Percentiles rank a stretch among this genome's conserved stretches.
Conservation (phyloP, 2,113 vertebrate genomes). For the Pomatostomus ruficeps region DNA sequence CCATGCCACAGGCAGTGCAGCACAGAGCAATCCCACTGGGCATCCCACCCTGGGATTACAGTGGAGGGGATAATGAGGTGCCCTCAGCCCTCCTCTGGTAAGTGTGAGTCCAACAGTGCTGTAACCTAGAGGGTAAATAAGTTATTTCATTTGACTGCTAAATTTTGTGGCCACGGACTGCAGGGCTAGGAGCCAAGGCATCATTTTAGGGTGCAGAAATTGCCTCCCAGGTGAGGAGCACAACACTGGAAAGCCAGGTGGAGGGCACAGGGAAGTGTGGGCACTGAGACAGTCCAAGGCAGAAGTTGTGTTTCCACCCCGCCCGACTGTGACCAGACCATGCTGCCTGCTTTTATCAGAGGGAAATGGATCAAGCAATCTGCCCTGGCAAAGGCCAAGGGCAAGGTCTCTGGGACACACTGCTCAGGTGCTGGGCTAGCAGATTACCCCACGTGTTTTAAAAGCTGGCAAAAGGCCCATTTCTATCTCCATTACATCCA, state of each 20-base stretch:
- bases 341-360: accelerated
- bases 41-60: neutral
- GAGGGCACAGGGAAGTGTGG: neutral
- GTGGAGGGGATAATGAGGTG: neutral
- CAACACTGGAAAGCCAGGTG: accelerated
- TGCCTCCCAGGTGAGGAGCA: neutral
- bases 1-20: neutral
- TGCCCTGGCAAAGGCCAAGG: neutral
- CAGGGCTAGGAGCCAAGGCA: neutral
- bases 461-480: neutral
- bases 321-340: neutral
- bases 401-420: neutral
- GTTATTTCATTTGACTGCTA: neutral
- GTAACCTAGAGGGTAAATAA: neutral
- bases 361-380: neutral
- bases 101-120: neutral
- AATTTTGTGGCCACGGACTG: neutral
- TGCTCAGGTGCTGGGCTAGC: neutral
- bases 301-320: neutral
- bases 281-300: neutral
- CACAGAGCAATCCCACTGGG: neutral
- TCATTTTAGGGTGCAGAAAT: neutral
- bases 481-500: neutral
- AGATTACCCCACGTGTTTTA: neutral
- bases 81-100: neutral